These are phyloP conservation scores for Carposina sasakii DNA, from an alignment of 1,140 invertebrate species.

Conservation along the genomic window DNA sequence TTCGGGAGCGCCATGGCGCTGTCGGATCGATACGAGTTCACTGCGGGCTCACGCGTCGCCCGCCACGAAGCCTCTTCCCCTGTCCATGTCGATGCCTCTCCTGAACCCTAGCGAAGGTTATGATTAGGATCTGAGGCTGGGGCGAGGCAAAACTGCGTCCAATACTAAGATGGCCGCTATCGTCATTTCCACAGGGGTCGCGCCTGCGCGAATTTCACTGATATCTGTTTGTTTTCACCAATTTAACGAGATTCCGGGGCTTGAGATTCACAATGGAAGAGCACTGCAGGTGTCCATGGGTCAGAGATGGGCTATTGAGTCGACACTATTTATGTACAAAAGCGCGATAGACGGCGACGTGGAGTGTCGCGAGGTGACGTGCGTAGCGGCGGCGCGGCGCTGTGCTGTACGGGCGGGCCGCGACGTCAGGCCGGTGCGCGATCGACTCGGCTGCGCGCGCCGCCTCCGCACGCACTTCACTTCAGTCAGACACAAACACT, in stretches of 20 bases:
- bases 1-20: slow-evolving; percentile 61
- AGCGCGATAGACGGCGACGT: slow-evolving; percentile 28
- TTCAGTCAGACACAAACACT: slow-evolving; percentile 41
- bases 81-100: slow-evolving; percentile 43
- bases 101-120: slow-evolving; percentile 21
- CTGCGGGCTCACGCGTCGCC: slow-evolving; percentile 60
- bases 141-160: slow-evolving; percentile 67
- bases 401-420: slow-evolving; percentile 30
- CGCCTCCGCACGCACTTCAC: slow-evolving; percentile 42
- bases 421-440: slow-evolving; percentile 63
- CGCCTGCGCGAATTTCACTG: slow-evolving; percentile 60
- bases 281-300: slow-evolving; percentile 16
- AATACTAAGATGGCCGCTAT: slow-evolving; percentile 64
- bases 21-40: slow-evolving; percentile 63
- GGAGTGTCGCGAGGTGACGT: slow-evolving; percentile 23
- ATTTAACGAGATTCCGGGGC: slow-evolving; percentile 26
- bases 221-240: slow-evolving; percentile 64
- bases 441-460: slow-evolving; percentile 45
- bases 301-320: slow-evolving; percentile 14
- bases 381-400: slow-evolving; percentile 15
- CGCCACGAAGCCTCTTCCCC: slow-evolving; percentile 38
- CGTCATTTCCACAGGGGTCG: slow-evolving; percentile 57
- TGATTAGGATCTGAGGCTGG: slow-evolving; percentile 42
- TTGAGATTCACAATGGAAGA: slow-evolving; percentile 27
- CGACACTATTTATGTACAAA: slow-evolving; percentile 35